Evolutionary conservation across 2,888 invertebrate species (phyloP).

Genomic region (Venustoraphidia nigricollis): DNA sequence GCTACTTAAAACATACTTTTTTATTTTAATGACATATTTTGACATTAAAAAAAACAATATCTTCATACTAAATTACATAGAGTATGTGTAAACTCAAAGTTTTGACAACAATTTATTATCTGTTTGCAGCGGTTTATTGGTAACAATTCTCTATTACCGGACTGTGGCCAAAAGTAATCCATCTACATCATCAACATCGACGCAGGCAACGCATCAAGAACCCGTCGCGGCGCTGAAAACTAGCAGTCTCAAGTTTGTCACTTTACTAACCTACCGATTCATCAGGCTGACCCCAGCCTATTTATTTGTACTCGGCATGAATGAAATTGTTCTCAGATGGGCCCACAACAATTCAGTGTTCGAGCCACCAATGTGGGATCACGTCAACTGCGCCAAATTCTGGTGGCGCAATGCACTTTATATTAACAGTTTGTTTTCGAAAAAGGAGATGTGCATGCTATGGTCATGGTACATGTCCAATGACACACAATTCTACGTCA

Average conservation of each 20-base stretch:
- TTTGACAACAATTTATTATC: too few species aligned
- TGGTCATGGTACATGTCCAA: slow-evolving; percentile 77
- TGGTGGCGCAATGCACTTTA: slow-evolving; percentile 81
- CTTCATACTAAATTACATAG: too few species aligned
- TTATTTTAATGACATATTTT: too few species aligned
- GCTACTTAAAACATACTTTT: too few species aligned
- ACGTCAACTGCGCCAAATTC: slow-evolving; percentile 54
- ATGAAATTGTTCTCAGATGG: slow-evolving; percentile 56
- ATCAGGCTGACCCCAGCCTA: slow-evolving; percentile 69
- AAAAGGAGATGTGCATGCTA: slow-evolving; percentile 62
- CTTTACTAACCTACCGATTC: slow-evolving; percentile 46
- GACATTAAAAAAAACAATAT: too few species aligned
- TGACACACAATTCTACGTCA: slow-evolving; percentile 61
- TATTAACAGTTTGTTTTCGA: slow-evolving; percentile 64
- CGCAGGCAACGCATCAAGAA: slow-evolving; percentile 29
- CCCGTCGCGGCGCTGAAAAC: slow-evolving; percentile 16
- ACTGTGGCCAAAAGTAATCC: slow-evolving; percentile 34
- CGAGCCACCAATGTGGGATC: slow-evolving; percentile 52
- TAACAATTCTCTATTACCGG: slow-evolving; percentile 54
- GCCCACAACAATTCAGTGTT: slow-evolving; percentile 57
- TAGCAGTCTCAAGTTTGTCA: slow-evolving; percentile 28
- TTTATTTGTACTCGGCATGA: slow-evolving; percentile 58
- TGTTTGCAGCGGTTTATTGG: slow-evolving; percentile 48
- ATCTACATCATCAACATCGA: slow-evolving; percentile 23
- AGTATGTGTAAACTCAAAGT: too few species aligned